Base-by-base conservation (phyloP, 2,888 invertebrate species). In the Phaedon cochleariae region DNA sequence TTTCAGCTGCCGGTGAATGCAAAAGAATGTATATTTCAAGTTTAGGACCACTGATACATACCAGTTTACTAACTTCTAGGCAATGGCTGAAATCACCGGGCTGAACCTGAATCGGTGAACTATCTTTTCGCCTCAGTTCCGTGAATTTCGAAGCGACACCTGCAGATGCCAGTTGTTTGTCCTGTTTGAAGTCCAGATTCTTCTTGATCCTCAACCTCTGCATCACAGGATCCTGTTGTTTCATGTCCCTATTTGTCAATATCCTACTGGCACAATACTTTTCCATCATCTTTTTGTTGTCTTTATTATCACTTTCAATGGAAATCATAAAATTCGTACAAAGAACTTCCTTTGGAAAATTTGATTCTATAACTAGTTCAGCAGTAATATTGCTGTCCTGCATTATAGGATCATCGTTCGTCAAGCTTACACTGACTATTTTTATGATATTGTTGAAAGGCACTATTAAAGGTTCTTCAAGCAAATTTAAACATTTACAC, bases 171-270 rank as follows among this genome's bases (percentile, higher is more conserved):
- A 96, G 83, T 22, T 90, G 90, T 77, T 90, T 92, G 80, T 96
- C 94, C 81, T 95, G 92, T 80, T 94, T 92, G 79, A 91, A 91
- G 77, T 92, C 92, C 34, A 94, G 82, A 79, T 90, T 90, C 48
- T 91, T 88, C 46, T 88, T 87, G 60, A 94, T 90, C 73, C 88
- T 86, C 71, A 92, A 81, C 57, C 87, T 87, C 68, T 86, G 86
- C 72, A 90, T 79, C 69, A 87, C 81, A 10, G 87, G 86, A 79
- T 90, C 89, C 65, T 85, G 85, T 62, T 88, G 86, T 67, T 89
- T 89, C 79, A 88, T 84, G 76, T 90, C 89, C 73, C 85, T 85
- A 49, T 82, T 79, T n/a, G 84, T 85, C 52, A 81, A 82, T 76
- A 79, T 79, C 75, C 71, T 88, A 85, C 81, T 88, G 81, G 84